A percentile compares a stretch with the other conserved stretches of the same genome.
Evolutionary conservation across 2,113 vertebrate species (phyloP).

Genomic region (Malaclemys terrapin): DNA sequence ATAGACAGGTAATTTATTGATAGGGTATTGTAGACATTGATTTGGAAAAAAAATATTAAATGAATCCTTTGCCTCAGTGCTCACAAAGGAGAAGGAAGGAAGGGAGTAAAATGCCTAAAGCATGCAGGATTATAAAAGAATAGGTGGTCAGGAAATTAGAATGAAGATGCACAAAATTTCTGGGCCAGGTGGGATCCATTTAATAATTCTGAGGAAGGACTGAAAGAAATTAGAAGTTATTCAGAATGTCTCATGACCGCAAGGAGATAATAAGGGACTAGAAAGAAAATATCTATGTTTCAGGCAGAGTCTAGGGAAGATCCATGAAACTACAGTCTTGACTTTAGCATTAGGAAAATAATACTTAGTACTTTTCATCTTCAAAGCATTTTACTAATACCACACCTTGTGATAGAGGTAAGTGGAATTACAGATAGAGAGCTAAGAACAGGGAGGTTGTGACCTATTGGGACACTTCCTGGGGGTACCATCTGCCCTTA

Average conservation of each 20-base stretch:
- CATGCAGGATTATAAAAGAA: neutral
- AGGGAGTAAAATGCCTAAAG: neutral
- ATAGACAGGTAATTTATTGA: neutral
- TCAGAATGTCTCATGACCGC: neutral
- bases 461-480: too few relatives aligned
- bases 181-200: neutral
- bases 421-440: neutral
- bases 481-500: too few relatives aligned
- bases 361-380: too few relatives aligned
- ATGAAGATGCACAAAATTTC: neutral
- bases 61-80: slow-evolving; percentile 27
- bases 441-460: too few relatives aligned
- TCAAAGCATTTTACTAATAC: neutral
- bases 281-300: neutral
- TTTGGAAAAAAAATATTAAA: neutral
- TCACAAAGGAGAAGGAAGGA: slow-evolving; percentile 6
- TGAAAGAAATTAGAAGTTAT: neutral
- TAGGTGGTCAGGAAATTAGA: neutral
- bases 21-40: neutral
- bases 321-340: neutral
- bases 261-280: neutral
- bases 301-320: neutral
- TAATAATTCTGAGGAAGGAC: neutral
- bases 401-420: neutral
- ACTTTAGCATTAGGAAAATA: too few relatives aligned